Percentiles rank a stretch among this genome's conserved stretches.
phyloP scores from a whole-genome alignment of 2,888 invertebrate genomes.

The Pandemis corylana region DNA sequence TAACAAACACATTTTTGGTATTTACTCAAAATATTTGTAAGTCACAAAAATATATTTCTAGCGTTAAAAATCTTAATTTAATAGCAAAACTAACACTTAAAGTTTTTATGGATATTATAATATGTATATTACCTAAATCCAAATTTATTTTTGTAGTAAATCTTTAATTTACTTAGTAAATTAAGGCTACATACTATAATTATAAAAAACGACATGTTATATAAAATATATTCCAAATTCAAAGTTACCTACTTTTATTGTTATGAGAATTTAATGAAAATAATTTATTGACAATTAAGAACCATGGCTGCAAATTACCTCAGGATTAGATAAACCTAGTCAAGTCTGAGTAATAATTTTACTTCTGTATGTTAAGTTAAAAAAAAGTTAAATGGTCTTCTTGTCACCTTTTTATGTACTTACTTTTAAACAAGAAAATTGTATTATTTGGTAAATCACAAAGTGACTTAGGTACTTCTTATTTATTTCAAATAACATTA shows the following conservation, averaged over 20 bases:
- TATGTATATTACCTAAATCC: constrained; percentile 21
- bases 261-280: constrained; percentile 44
- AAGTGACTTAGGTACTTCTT: background rate
- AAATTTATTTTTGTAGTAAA: constrained; percentile 40
- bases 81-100: constrained; percentile 21
- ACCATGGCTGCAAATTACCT: background rate
- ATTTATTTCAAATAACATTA: background rate
- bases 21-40: constrained; percentile 22
- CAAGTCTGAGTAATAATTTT: background rate
- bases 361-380: background rate
- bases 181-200: constrained; percentile 18
- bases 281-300: background rate
- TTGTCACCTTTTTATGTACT: background rate
- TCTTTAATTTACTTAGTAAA: constrained; percentile 30
- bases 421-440: background rate
- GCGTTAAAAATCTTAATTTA: constrained; percentile 23
- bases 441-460: constrained; percentile 4
- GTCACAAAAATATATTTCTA: constrained; percentile 31
- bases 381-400: background rate
- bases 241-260: constrained; percentile 54
- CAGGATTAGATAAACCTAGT: background rate
- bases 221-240: constrained; percentile 56
- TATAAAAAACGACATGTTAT: constrained; percentile 23
- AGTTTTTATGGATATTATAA: constrained; percentile 30
- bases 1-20: constrained; percentile 14